Evolutionary conservation across 2,113 vertebrate species (phyloP).

Genomic region (Marmota monax): DNA sequence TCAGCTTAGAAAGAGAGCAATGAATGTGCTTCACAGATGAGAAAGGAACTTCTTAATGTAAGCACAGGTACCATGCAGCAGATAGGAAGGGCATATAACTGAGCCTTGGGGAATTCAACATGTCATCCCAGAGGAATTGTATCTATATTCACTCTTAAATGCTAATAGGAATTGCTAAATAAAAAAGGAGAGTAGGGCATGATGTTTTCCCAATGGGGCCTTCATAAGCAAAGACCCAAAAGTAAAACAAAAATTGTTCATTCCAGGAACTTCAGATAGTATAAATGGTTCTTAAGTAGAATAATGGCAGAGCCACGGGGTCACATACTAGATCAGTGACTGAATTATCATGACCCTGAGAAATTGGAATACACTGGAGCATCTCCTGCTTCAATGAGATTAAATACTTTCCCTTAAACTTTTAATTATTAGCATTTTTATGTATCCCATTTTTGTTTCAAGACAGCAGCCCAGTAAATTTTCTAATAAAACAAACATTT

Average conservation of each 20-base stretch:
- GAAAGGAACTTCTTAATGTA: background rate
- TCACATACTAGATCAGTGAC: background rate
- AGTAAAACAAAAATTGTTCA: background rate
- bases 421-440: background rate
- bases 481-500: conserved; percentile 26
- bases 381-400: background rate
- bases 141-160: background rate
- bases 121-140: background rate
- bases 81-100: background rate
- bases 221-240: conserved; percentile 5
- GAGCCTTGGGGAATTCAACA: background rate
- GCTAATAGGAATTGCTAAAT: background rate
- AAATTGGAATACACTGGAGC: background rate
- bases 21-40: background rate
- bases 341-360: background rate
- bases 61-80: background rate
- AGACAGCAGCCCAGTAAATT: background rate
- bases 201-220: background rate
- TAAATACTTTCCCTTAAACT: background rate
- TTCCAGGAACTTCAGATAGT: background rate
- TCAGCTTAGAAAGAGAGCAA: background rate
- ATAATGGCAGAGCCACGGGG: background rate
- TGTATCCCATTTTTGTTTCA: background rate
- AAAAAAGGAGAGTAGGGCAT: background rate
- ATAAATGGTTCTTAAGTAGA: background rate